Conservation (phyloP, 2,888 invertebrate genomes). For the Polymixis lichenea region DNA sequence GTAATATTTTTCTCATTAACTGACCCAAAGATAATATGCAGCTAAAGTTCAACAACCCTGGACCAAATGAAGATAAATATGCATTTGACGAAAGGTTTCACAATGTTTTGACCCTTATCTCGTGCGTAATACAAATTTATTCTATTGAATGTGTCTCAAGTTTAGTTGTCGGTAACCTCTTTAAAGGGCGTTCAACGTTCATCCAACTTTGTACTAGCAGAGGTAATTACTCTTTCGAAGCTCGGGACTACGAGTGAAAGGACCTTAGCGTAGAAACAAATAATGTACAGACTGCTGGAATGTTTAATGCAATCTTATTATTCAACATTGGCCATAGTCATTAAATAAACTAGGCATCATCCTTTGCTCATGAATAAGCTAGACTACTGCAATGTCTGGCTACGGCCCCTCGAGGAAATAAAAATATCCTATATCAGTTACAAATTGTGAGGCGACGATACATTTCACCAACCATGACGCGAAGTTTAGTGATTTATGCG, state of each 20-base stretch:
- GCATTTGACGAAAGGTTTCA: constrained; percentile 53
- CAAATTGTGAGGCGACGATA: constrained; percentile 45
- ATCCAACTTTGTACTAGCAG: constrained; percentile 53
- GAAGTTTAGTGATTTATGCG: constrained; percentile 63
- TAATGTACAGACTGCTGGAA: background rate
- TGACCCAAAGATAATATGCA: constrained; percentile 9
- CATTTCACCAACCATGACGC: constrained; percentile 57
- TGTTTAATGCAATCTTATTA: background rate
- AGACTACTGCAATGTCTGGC: background rate
- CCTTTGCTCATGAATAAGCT: constrained; percentile 2
- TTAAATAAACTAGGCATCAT: background rate
- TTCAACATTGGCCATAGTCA: background rate
- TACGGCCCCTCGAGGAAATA: background rate
- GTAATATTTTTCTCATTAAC: constrained; percentile 5
- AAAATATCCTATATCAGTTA: constrained; percentile 34
- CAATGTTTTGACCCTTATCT: constrained; percentile 67
- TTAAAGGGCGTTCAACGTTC: constrained; percentile 65
- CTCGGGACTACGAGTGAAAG: constrained; percentile 24
- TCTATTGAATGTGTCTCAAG: constrained; percentile 54
- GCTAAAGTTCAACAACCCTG: constrained; percentile 42
- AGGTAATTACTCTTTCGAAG: constrained; percentile 54
- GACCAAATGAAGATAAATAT: constrained; percentile 53
- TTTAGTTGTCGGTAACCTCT: constrained; percentile 66
- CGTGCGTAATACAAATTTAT: constrained; percentile 57
- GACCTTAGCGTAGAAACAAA: constrained; percentile 16